Percentiles rank a stretch among this genome's conserved stretches.
These are phyloP conservation scores for Alloscopus bannaensis DNA, from an alignment of 2,888 invertebrate species.

Conservation along the genomic window DNA sequence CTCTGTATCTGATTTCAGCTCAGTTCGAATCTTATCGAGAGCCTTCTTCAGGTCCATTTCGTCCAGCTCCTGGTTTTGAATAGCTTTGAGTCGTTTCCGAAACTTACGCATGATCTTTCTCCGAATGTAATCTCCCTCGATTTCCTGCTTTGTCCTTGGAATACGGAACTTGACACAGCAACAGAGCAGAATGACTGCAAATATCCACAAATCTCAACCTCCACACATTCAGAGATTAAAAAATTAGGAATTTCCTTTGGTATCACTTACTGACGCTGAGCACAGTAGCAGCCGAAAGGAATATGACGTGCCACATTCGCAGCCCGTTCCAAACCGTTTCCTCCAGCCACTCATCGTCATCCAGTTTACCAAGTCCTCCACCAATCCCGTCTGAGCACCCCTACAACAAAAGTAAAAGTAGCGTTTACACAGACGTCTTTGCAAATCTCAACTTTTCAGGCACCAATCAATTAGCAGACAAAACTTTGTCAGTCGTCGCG, in stretches of 20 bases:
- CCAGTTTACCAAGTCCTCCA: background rate
- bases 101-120: conserved; percentile 89
- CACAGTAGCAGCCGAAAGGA: conserved; percentile 81
- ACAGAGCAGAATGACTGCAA: conserved; percentile 88
- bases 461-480: too few species aligned
- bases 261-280: conserved; percentile 67
- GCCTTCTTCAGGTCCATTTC: conserved; percentile 86
- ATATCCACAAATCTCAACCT: conserved; percentile 28
- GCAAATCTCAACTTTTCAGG: too few species aligned
- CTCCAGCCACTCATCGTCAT: conserved; percentile 83
- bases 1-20: conserved; percentile 80
- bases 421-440: background rate
- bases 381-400: conserved; percentile 27
- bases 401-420: conserved; percentile 23
- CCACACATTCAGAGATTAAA: conserved; percentile 11
- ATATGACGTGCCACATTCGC: conserved; percentile 88
- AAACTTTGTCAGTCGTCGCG: too few species aligned
- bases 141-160: conserved; percentile 95
- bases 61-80: conserved; percentile 91
- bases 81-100: conserved; percentile 85
- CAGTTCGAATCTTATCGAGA: conserved; percentile 82
- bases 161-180: conserved; percentile 94
- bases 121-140: conserved; percentile 93
- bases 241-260: too few species aligned
- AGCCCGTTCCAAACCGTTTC: conserved; percentile 82